phyloP scores from a whole-genome alignment of 2,888 invertebrate species.

The Plusia festucae region DNA sequence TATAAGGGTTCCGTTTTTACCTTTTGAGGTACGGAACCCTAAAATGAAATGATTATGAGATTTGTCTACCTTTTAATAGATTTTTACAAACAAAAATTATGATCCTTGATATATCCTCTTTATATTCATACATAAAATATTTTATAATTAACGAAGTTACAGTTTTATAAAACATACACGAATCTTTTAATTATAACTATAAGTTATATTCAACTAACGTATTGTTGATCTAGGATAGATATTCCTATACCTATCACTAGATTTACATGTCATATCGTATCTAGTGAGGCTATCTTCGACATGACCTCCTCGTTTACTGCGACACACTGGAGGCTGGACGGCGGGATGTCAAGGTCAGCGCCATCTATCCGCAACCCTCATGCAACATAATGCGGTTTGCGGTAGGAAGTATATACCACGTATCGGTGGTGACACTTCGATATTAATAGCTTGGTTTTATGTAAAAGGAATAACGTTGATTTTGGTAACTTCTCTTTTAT shows the following conservation, averaged over 20 bases:
- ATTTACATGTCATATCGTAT: constrained; percentile 25
- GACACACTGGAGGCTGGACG: constrained; percentile 21
- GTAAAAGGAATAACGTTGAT: background rate
- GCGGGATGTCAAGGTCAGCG: constrained; percentile 43
- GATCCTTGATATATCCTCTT: too few species aligned
- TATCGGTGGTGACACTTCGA: background rate
- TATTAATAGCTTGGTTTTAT: background rate
- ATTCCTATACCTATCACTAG: background rate
- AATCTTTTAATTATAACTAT: too few species aligned
- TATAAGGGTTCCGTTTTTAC: too few species aligned
- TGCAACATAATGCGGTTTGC: background rate
- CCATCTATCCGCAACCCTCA: constrained; percentile 8
- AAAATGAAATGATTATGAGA: too few species aligned
- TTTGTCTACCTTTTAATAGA: too few species aligned
- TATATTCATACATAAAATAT: too few species aligned
- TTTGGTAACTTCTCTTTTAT: background rate
- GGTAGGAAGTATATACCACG: background rate
- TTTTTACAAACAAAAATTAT: too few species aligned
- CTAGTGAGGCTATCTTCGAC: constrained; percentile 33
- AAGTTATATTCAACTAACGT: too few species aligned
- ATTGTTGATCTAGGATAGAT: too few species aligned
- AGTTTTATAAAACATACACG: too few species aligned
- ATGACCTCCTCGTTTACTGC: constrained; percentile 48
- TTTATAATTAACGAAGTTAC: too few species aligned
- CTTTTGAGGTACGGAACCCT: too few species aligned